phyloP scores from a whole-genome alignment of 2,888 invertebrate species.

The Hermaeophaga mercurialis region DNA sequence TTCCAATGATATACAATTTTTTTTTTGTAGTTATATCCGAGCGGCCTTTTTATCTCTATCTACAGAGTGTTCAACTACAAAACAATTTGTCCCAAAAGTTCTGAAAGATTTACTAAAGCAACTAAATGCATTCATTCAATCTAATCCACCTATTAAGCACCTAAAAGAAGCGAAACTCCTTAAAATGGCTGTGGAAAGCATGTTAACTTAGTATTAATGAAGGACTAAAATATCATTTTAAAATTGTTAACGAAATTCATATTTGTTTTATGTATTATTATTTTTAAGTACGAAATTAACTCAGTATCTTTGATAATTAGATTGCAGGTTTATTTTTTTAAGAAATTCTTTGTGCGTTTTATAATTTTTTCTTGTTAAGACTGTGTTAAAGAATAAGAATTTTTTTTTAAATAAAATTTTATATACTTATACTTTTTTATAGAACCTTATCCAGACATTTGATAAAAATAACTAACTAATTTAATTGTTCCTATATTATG shows the following conservation, averaged over 20 bases:
- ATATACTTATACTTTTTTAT: too few species aligned
- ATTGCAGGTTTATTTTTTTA: neutral
- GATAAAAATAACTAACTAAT: too few species aligned
- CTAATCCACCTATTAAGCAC: slow-evolving; percentile 70
- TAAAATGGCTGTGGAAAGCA: slow-evolving; percentile 65
- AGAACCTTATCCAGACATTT: too few species aligned
- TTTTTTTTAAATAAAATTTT: neutral
- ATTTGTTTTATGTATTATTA: neutral
- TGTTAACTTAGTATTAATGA: slow-evolving; percentile 34
- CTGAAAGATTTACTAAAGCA: slow-evolving; percentile 77
- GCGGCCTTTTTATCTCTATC: slow-evolving; percentile 86
- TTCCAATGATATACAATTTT: neutral
- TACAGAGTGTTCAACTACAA: slow-evolving; percentile 74
- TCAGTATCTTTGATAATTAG: too few species aligned
- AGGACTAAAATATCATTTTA: neutral
- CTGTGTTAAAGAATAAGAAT: neutral
- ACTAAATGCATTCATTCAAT: slow-evolving; percentile 69
- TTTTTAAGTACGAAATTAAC: neutral
- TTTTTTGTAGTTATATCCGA: slow-evolving; percentile 74
- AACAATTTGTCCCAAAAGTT: slow-evolving; percentile 82
- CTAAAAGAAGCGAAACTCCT: slow-evolving; percentile 71
- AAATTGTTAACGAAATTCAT: neutral
- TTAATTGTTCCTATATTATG: too few species aligned
- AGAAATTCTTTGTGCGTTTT: neutral
- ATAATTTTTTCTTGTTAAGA: slow-evolving; percentile 1